Evolutionary conservation across 2,113 vertebrate species (phyloP).

Genomic region (Reinhardtius hippoglossoides): DNA sequence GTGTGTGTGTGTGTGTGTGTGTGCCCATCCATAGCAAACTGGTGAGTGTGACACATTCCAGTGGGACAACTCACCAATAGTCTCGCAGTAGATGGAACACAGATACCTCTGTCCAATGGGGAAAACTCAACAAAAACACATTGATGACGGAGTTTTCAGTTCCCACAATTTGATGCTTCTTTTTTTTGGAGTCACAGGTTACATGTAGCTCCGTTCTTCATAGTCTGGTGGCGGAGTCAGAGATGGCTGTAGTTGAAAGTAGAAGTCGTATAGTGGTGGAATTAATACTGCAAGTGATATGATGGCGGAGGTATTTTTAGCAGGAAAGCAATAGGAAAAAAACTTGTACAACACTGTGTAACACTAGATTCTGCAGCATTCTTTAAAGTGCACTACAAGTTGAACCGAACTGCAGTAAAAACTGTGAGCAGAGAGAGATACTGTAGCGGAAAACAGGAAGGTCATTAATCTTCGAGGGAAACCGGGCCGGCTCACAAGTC

Average conservation of each 20-base stretch:
- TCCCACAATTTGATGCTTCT: slow-evolving; percentile 6
- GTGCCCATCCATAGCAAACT: slow-evolving; percentile 45
- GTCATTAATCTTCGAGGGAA: slow-evolving; percentile 71
- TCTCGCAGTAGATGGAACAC: slow-evolving; percentile 45
- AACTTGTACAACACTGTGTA: neutral
- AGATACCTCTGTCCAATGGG: slow-evolving; percentile 56
- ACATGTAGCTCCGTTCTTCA: neutral
- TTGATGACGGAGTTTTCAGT: neutral
- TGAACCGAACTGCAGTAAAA: slow-evolving; percentile 40
- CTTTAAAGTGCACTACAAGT: slow-evolving; percentile 36
- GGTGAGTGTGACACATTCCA: slow-evolving; percentile 68
- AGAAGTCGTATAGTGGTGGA: neutral
- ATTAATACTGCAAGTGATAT: neutral
- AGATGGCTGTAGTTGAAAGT: neutral
- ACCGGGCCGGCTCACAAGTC: slow-evolving; percentile 51
- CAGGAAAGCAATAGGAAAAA: no score
- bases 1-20: slow-evolving; percentile 6
- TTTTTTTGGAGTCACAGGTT: neutral
- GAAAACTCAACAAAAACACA: slow-evolving; percentile 49
- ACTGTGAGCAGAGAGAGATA: slow-evolving; percentile 48
- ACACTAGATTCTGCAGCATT: slow-evolving; percentile 33
- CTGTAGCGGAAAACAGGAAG: slow-evolving; percentile 71
- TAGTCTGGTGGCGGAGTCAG: neutral
- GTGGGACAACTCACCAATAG: slow-evolving; percentile 58
- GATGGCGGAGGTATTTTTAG: neutral